phyloP scores from a whole-genome alignment of 1,140 invertebrate species.

The Aphelenchoides avenae region DNA sequence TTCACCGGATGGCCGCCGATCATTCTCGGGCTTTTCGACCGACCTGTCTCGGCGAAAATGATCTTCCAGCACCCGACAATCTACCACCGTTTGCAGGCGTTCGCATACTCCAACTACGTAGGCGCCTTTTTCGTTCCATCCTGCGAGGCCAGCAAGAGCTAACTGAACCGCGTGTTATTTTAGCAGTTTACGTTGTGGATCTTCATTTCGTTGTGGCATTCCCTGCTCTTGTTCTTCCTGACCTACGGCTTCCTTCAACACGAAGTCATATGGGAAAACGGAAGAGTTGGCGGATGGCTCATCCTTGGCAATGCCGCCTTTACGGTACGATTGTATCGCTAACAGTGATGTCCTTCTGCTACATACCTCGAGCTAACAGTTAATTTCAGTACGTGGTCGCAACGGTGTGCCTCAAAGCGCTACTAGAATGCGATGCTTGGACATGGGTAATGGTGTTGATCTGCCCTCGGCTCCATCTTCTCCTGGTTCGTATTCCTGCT shows the following conservation, averaged over 20 bases:
- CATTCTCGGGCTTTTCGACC: slow-evolving; percentile 88
- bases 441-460: slow-evolving; percentile 76
- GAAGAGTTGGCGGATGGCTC: slow-evolving; percentile 80
- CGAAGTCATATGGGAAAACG: slow-evolving; percentile 79
- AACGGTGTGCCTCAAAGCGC: slow-evolving; percentile 93
- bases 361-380: slow-evolving; percentile 32
- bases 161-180: slow-evolving; percentile 25
- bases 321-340: slow-evolving; percentile 72
- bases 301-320: slow-evolving; percentile 93
- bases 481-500: slow-evolving; percentile 89
- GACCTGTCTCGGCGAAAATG: slow-evolving; percentile 85
- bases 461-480: slow-evolving; percentile 90
- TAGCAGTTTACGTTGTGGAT: slow-evolving; percentile 96
- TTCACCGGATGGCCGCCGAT: slow-evolving; percentile 92
- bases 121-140: slow-evolving; percentile 9
- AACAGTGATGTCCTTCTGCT: no score
- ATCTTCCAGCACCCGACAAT: slow-evolving; percentile 83
- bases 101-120: slow-evolving; percentile 71
- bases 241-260: slow-evolving; percentile 64
- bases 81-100: slow-evolving; percentile 81
- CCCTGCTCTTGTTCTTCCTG: slow-evolving; percentile 87
- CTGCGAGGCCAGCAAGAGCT: background rate
- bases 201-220: slow-evolving; percentile 84
- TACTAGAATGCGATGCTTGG: slow-evolving; percentile 91
- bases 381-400: slow-evolving; percentile 82